These are phyloP conservation scores for Mugil cephalus DNA, from an alignment of 2,113 vertebrate species.

Conservation along the genomic window DNA sequence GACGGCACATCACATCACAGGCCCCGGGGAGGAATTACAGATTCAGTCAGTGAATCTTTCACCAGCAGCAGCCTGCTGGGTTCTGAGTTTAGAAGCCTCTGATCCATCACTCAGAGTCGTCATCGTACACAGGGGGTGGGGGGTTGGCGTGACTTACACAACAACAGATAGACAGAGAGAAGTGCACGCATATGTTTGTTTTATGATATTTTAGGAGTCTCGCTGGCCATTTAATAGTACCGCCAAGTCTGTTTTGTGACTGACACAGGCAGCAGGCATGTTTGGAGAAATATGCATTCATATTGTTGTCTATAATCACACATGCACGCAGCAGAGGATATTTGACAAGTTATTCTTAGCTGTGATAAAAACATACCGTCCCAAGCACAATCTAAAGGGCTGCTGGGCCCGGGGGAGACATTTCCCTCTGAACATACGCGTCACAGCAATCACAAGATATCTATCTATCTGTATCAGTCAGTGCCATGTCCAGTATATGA, in stretches of 20 bases:
- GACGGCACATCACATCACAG: constrained; percentile 55
- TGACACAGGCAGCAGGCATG: background rate
- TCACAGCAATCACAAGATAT: background rate
- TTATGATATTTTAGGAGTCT: background rate
- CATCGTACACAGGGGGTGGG: background rate
- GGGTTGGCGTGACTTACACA: constrained; percentile 7
- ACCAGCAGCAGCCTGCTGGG: constrained; percentile 40
- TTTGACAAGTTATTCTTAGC: constrained; percentile 19
- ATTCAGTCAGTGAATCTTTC: constrained; percentile 56
- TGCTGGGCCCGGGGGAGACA: background rate
- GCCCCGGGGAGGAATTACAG: constrained; percentile 45
- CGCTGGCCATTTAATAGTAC: constrained; percentile 5
- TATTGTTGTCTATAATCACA: background rate
- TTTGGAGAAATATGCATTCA: background rate
- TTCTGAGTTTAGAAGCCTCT: constrained; percentile 45
- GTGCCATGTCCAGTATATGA: background rate
- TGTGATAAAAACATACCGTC: no score
- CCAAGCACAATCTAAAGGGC: background rate
- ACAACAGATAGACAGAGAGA: constrained; percentile 10
- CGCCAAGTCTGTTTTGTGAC: no score
- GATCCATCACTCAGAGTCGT: constrained; percentile 45
- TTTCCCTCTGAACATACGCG: background rate
- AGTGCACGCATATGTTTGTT: background rate
- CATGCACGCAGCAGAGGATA: background rate
- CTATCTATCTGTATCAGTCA: constrained; percentile 5